Conservation (phyloP, 1,140 invertebrate species). For the Pristionchus pacificus region DNA sequence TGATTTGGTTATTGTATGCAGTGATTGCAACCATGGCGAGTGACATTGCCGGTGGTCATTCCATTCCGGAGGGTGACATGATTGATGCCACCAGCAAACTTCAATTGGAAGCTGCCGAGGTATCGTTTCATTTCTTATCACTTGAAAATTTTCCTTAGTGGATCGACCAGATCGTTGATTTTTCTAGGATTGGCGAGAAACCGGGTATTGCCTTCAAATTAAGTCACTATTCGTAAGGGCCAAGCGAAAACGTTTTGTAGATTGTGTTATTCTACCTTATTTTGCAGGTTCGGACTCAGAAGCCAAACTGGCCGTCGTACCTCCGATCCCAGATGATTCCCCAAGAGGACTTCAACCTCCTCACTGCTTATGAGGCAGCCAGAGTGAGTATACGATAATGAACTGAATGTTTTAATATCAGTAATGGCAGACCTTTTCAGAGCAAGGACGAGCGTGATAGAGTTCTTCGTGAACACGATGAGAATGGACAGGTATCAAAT, state of each 20-base stretch:
- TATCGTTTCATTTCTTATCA: conserved; percentile 2
- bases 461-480: conserved; percentile 42
- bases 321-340: conserved; percentile 54
- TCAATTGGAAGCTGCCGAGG: conserved; percentile 52
- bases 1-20: too few relatives aligned
- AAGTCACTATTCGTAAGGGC: too few relatives aligned
- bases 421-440: conserved; percentile 18
- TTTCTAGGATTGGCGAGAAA: too few relatives aligned
- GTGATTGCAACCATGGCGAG: conserved; percentile 4
- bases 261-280: neutral
- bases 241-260: too few relatives aligned
- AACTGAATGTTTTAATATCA: neutral
- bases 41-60: conserved; percentile 33
- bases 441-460: conserved; percentile 48
- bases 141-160: neutral
- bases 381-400: conserved; percentile 28
- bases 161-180: conserved; percentile 17
- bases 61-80: conserved; percentile 54
- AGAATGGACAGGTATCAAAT: conserved; percentile 27
- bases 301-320: conserved; percentile 55
- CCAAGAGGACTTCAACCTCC: conserved; percentile 53
- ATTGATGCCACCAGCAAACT: conserved; percentile 56
- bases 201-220: too few relatives aligned
- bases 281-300: conserved; percentile 39
- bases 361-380: conserved; percentile 42